Percentiles rank a stretch among this genome's conserved stretches.
Conservation (phyloP, 1,140 invertebrate genomes). For the Sesamia nonagrioides region DNA sequence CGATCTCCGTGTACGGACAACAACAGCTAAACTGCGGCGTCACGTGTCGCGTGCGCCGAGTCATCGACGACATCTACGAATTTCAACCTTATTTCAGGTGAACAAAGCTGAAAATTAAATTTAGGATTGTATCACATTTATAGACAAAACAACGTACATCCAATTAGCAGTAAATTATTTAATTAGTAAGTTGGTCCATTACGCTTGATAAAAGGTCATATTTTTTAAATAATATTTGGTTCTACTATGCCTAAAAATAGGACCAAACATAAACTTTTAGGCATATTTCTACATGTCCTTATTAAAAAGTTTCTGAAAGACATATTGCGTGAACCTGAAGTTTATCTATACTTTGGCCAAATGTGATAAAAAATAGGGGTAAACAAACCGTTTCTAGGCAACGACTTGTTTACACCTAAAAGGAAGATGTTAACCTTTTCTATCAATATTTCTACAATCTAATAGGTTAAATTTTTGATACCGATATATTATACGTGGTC, state of each 20-base stretch:
- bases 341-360: too few relatives aligned
- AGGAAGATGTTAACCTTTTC: too few relatives aligned
- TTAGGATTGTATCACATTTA: neutral
- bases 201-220: neutral
- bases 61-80: constrained; percentile 80
- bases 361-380: too few relatives aligned
- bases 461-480: too few relatives aligned
- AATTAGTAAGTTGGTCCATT: constrained; percentile 7
- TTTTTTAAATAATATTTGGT: neutral
- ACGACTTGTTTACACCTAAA: too few relatives aligned
- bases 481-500: too few relatives aligned
- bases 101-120: constrained; percentile 33
- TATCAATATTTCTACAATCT: too few relatives aligned
- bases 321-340: too few relatives aligned
- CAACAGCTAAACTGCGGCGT: constrained; percentile 71
- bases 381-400: too few relatives aligned
- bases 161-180: neutral
- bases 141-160: constrained; percentile 1
- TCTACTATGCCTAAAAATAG: neutral
- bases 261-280: neutral
- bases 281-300: neutral
- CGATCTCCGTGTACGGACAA: constrained; percentile 74
- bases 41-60: constrained; percentile 74
- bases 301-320: neutral
- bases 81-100: constrained; percentile 81